Percentiles rank a stretch among this genome's conserved stretches.
These are phyloP conservation scores for Eidolon helvum DNA, from an alignment of 2,113 vertebrate genomes.

Conservation along the genomic window DNA sequence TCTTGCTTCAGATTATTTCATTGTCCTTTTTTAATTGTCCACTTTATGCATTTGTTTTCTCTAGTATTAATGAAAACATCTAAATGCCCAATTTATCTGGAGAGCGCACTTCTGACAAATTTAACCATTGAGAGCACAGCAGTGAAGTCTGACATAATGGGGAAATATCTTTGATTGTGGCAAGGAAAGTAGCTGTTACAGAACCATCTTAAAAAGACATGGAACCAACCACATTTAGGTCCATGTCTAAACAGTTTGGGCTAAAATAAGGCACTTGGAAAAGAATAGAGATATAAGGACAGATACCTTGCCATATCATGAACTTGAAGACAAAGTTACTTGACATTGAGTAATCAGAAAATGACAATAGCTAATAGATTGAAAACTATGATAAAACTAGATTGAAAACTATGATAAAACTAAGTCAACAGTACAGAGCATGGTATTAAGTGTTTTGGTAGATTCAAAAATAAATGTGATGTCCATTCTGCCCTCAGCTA, in stretches of 20 bases:
- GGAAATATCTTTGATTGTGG: not conserved
- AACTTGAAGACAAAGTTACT: conserved; percentile 15
- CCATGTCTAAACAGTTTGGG: not conserved
- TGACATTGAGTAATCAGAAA: conserved; percentile 30
- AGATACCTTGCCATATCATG: not conserved
- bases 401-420: not conserved
- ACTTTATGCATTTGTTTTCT: not conserved
- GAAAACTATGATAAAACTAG: not conserved
- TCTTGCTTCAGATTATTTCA: not conserved
- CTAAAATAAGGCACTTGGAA: not conserved
- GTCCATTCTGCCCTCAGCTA: not conserved
- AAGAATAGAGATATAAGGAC: not conserved
- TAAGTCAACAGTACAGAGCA: not conserved
- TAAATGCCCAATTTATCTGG: not conserved
- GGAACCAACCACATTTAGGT: not conserved
- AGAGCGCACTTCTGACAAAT: not conserved
- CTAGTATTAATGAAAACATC: not conserved
- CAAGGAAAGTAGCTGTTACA: not conserved
- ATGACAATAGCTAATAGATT: not conserved
- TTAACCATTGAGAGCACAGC: not conserved
- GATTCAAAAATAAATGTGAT: not conserved
- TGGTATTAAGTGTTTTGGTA: not conserved
- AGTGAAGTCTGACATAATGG: not conserved
- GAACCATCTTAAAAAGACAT: not conserved
- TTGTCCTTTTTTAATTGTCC: not conserved